phyloP scores from a whole-genome alignment of 2,113 vertebrate genomes.

The Cygnus atratus region DNA sequence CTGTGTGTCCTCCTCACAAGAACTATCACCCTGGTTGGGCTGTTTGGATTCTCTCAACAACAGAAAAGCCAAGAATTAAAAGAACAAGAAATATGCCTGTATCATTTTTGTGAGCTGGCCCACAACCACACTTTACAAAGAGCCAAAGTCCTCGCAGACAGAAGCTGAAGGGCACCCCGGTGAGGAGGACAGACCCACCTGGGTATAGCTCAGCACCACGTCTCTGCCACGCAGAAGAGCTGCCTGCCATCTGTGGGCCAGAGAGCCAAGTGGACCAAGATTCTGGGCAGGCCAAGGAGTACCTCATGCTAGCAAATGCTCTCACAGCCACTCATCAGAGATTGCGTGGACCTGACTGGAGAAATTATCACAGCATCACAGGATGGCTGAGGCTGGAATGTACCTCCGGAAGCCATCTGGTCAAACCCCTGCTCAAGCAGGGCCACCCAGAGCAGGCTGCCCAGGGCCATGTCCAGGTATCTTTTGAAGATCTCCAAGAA shows the following conservation, averaged over 20 bases:
- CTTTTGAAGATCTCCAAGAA: too few relatives aligned
- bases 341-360: neutral
- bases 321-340: neutral
- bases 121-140: accelerated
- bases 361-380: neutral
- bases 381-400: neutral
- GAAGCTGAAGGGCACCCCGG: neutral
- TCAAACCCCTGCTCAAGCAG: neutral
- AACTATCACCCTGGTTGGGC: neutral
- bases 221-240: accelerated
- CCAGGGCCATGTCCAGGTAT: too few relatives aligned
- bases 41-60: neutral
- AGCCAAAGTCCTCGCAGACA: neutral
- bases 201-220: neutral
- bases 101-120: neutral
- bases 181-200: neutral
- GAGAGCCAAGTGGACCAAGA: neutral
- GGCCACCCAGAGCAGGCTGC: neutral
- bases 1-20: neutral
- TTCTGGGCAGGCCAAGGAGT: neutral
- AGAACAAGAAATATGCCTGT: neutral
- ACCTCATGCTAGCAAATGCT: neutral
- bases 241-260: neutral
- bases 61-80: neutral
- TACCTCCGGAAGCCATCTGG: neutral